phyloP scores from a whole-genome alignment of 2,113 vertebrate genomes.

The Xenus cinereus region DNA sequence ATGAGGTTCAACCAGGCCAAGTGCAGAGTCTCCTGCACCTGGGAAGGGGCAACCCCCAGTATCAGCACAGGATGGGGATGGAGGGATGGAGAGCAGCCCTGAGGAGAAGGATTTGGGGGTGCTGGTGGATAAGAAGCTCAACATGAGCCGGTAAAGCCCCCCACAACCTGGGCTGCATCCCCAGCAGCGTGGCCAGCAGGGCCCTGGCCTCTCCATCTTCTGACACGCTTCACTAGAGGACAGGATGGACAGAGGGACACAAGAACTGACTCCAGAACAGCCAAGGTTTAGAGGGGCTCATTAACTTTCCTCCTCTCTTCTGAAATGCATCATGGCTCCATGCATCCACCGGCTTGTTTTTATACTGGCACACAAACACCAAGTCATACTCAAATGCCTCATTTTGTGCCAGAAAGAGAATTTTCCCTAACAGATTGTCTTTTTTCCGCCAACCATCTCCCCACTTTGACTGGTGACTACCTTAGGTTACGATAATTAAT shows the following conservation, averaged over 20 bases:
- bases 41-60: background rate
- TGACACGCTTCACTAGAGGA: background rate
- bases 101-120: background rate
- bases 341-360: background rate
- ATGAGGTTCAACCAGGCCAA: background rate
- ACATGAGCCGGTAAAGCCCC: background rate
- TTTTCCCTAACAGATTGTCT: background rate
- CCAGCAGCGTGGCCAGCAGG: background rate
- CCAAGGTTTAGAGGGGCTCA: background rate
- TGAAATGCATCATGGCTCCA: background rate
- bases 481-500: background rate
- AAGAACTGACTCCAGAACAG: background rate
- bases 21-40: background rate
- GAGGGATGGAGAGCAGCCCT: background rate
- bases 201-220: background rate
- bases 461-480: background rate
- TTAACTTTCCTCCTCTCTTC: background rate
- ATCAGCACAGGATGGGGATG: background rate
- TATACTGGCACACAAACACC: background rate
- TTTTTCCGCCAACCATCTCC: background rate
- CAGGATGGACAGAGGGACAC: background rate
- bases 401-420: background rate
- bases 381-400: background rate
- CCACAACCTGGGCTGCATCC: background rate
- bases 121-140: background rate